Evolutionary conservation across 2,113 vertebrate species (phyloP), one percentile per base, ranked within the genome.

Genomic region (Xenopus borealis): DNA sequence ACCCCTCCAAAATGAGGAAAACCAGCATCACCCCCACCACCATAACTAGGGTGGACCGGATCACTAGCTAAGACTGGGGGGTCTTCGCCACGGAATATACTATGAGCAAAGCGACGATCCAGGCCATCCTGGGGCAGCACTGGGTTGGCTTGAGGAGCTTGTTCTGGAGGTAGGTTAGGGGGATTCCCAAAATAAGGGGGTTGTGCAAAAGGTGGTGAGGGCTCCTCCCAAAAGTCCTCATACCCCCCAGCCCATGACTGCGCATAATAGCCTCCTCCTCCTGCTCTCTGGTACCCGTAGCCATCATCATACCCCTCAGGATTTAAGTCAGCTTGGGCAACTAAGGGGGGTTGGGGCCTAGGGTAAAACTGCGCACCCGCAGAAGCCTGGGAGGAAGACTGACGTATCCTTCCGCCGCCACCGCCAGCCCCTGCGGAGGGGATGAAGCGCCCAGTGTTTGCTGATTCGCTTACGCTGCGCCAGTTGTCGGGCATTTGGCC

Each of bases 401-500:
- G 89, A 61, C 91, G 90, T 45, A 87, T 85, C 40, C 89, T 91
- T 55, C 86, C 77, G 3, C 57, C 47, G 69, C 81, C 23, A 27
- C 23, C 69, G 2, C 92, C 85, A 53, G 93, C 92, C 90, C 17
- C 91, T 87, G 14, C 81, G 81, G 62, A 85, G 80, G 69, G 75
- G 40, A 69, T 44, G 58, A 79, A 68, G 50, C 79, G 82, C 69
- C 88, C 76, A 0, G 78, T 83, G n/a, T 89, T 78, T 70, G 92
- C 88, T n/a, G 89, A 89, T 50, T 86, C 85, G 53, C 91, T 73
- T 0, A 90, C 92, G 65, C 94, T 93, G 4, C 94, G 88, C 96
- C 96, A 98, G 75, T 96, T 98, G 6, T 96, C 94, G 0, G 96
- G 95, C 71, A 98, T 95, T 82, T 96, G 96, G 10, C 96, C 96